Percentiles rank a stretch among this genome's conserved stretches.
Conservation (phyloP, 1,140 invertebrate genomes). For the Megalopta genalis region DNA sequence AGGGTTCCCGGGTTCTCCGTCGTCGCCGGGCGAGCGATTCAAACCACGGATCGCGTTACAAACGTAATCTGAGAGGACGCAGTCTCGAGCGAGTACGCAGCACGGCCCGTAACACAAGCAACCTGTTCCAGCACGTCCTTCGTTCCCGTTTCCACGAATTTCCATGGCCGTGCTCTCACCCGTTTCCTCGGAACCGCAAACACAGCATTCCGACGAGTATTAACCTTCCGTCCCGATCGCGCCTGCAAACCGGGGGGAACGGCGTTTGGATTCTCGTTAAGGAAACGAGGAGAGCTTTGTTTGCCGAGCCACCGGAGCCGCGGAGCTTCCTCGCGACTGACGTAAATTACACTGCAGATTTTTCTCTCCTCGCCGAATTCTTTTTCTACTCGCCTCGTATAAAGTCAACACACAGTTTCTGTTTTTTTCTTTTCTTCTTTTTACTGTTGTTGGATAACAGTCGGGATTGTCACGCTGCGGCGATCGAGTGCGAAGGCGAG, state of each 20-base stretch:
- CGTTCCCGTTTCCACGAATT: constrained; percentile 1
- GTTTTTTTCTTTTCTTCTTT: too few relatives aligned
- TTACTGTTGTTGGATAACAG: too few relatives aligned
- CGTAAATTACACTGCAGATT: too few relatives aligned
- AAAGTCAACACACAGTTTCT: too few relatives aligned
- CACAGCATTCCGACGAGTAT: not conserved
- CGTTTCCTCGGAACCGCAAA: not conserved
- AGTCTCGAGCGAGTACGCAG: not conserved
- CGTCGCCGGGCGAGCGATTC: not conserved
- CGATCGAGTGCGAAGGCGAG: too few relatives aligned
- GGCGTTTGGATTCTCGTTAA: not conserved
- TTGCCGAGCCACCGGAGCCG: too few relatives aligned
- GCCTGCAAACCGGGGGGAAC: not conserved
- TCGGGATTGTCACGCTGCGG: too few relatives aligned
- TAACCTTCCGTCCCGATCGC: not conserved
- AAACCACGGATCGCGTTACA: constrained; percentile 40
- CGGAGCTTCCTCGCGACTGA: too few relatives aligned
- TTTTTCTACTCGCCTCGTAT: too few relatives aligned
- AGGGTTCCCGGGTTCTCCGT: constrained; percentile 26
- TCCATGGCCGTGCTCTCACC: not conserved
- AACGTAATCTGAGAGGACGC: constrained; percentile 48
- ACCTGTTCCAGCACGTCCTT: constrained; percentile 13
- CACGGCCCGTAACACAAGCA: constrained; percentile 23
- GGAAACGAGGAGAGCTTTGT: not conserved
- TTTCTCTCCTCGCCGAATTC: too few relatives aligned